Evolutionary conservation across 1,140 invertebrate genomes (phyloP), one percentile per base, ranked within the genome.

Genomic region (Gerris buenoi): DNA sequence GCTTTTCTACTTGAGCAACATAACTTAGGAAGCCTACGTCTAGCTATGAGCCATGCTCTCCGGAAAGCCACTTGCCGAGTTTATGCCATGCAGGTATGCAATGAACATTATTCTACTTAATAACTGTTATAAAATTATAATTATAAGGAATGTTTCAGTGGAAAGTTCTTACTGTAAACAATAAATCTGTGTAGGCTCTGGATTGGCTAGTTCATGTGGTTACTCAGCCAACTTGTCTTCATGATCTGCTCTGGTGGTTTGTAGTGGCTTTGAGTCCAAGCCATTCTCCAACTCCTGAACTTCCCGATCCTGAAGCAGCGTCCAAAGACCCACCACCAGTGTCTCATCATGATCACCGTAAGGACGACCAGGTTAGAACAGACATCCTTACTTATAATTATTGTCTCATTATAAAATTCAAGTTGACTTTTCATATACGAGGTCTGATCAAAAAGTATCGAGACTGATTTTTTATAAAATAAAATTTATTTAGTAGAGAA

Each of bases 161-260:
- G n/a, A n/a, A n/a, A n/a, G n/a, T n/a, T n/a, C n/a, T n/a, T n/a
- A n/a, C n/a, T n/a, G n/a, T n/a, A n/a, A n/a, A n/a, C n/a, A n/a
- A n/a, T n/a, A n/a, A n/a, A n/a, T n/a, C n/a, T n/a, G 73, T 80
- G 25, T 73, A 95, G 84, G 93, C 93, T 0, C 81, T 98, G 64
- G 96, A 97, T 76, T 99, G 95, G 95, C 76, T 99, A 2, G 79
- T 98, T 1, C 83, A 92, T 69, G 91, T 87, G 68, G 92, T 97
- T 1, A 95, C 91, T 0, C 91, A 95, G 76, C 88, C 93, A 3
- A 86, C 87, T 5, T 91, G 89, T 75, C 80, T 97, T 10, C 95
- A 97, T 74, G 95, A 97, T 77, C 79, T 97, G 0, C 83, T 97
- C 68, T 97, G 94, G 95, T 96, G 92, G 89, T 95, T 97, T 73